These are phyloP conservation scores for Apteryx owenii DNA, from an alignment of 2,113 vertebrate genomes.

Conservation along the genomic window DNA sequence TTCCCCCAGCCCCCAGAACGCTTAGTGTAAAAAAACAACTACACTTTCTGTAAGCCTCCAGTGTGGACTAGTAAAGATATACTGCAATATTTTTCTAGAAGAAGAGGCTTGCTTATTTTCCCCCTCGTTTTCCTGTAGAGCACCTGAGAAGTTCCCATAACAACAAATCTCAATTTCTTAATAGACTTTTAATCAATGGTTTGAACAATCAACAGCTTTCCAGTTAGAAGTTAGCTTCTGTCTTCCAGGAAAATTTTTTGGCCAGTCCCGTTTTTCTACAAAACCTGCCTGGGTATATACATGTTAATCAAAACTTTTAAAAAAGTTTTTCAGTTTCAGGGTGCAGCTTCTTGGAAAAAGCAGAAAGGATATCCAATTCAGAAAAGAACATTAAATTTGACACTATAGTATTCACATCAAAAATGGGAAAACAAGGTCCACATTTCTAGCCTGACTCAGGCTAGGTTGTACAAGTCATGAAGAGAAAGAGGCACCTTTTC, in stretches of 20 bases:
- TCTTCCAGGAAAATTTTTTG: not conserved
- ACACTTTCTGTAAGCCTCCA: not conserved
- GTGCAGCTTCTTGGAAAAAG: not conserved
- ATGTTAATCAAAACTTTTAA: not conserved
- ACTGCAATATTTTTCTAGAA: not conserved
- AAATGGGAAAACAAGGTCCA: not conserved
- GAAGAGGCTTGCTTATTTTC: not conserved
- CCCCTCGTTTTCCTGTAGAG: not conserved
- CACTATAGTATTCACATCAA: not conserved
- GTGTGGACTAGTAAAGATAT: not conserved
- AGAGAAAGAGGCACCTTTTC: not conserved
- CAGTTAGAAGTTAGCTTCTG: not conserved
- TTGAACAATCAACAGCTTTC: not conserved
- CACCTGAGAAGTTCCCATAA: not conserved
- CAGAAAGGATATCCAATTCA: not conserved
- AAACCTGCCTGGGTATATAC: rapidly evolving
- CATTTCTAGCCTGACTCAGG: not conserved
- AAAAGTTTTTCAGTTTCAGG: not conserved
- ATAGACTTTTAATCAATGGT: not conserved
- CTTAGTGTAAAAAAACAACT: not conserved
- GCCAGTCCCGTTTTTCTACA: not conserved
- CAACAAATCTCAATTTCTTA: not conserved
- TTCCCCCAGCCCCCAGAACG: too few relatives aligned
- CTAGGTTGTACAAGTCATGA: not conserved
- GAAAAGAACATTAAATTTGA: not conserved